Evolutionary conservation across 2,888 invertebrate genomes (phyloP), one percentile per base, ranked within the genome.

Genomic region (Limnephilus marmoratus): DNA sequence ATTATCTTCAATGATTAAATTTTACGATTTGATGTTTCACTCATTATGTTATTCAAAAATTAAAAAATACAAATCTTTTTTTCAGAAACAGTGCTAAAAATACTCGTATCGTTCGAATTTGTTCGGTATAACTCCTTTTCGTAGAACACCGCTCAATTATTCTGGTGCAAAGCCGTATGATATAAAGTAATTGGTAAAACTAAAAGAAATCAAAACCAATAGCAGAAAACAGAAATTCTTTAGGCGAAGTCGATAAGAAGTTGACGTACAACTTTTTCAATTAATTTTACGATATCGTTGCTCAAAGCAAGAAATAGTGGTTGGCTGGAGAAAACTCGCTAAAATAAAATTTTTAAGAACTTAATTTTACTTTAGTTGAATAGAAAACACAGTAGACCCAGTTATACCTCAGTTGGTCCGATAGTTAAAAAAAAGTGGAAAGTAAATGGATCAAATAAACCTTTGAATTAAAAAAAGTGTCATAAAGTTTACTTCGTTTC

Each of bases 101-200:
- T 68, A 37, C 37, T 3, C 3, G 37, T 34, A 1, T 68, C n/a
- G 68, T 24, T 24, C 9, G 68, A 68, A 7, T 24, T n/a, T 68
- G 24, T 68, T 68, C 7, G 24, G 68, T 18, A 9, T 68, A 68
- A 68, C 24, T 68, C n/a, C 5, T 9, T 24, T 68, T n/a, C 0
- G 68, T n/a, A 24, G 24, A 68, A 68, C 68, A 2, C 24, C 68
- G 68, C 68, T 68, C 68, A 68, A 83, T 34, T 37, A 37, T 83
- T 68, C 49, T 29, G 29, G 68, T n/a, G 31, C 53, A 45, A 87
- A 87, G 87, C 87, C 87, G 87, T 87, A 87, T 87, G 68, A 87
- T 87, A 9, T 53, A 87, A 68, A 87, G 31, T 29, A 68, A 53
- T 53, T 29, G 31, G 31, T 11, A 68, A 53, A 87, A 53, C 49